Base-by-base conservation (phyloP, 2,113 vertebrate genomes). In the Paramormyrops kingsleyae region DNA sequence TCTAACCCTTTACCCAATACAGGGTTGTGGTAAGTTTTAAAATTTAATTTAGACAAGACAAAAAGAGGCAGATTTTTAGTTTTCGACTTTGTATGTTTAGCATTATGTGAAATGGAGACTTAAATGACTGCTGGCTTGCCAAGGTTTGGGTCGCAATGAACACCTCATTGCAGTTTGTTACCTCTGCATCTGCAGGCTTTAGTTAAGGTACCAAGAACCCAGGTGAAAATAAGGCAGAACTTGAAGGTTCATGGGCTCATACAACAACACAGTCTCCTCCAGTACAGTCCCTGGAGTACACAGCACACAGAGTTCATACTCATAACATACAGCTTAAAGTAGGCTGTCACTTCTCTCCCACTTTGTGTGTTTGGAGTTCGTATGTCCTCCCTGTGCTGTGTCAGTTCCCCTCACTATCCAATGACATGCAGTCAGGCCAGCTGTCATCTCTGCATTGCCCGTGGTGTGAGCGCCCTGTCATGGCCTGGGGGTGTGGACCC, bases 261-360 rank as follows among this genome's bases (percentile, higher is more conserved):
- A 84, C 77, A 89, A 89, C 49, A 83, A 10, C 77, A 89, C 50
- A 6, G 74, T 89, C 39, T 52, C 49, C 88, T n/a, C 39, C 31
- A 59, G 77, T 42, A 46, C 88, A 83, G 13, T 83, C 47, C 24
- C 66, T 83, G 17, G 47, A 77, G 46, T 88, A 83, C 39, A 24
- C 88, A 19, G 24, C 62, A 52, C 3, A 24, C 5, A 52, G 39
- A 19, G 17, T 53, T 87, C 27, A 31, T 31, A 35, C 53, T 19
- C 53, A 10, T 88, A 42, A 21, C 10, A 31, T 31, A 70, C n/a
- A 70, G 3, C 62, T 31, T 70, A 31, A 17, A 80, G 74, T 42
- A 80, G 13, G 35, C 74, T 19, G 74, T 80, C 62, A 70, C 62
- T 80, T 17, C 74, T 6, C 13, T 39, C 5, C 70, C 15, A 7